Evolutionary conservation across 2,113 vertebrate species (phyloP), one percentile per base, ranked within the genome.

Genomic region (Meles meles): DNA sequence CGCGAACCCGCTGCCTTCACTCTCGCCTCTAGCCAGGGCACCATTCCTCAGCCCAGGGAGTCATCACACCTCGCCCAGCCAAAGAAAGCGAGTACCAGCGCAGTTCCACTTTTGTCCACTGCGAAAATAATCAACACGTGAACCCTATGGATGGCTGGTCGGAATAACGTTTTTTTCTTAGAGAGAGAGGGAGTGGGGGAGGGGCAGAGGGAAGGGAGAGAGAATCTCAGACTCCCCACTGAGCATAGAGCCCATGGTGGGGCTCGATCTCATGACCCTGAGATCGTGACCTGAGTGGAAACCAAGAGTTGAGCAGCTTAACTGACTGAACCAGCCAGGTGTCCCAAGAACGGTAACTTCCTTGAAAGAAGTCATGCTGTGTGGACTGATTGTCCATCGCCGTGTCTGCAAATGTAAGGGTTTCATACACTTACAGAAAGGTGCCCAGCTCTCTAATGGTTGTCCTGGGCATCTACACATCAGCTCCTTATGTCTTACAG

Each of bases 341-440:
- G 1, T 18, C 67, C 67, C 17, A 69, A 20, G 34, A 69, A 69
- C 3, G 67, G 11, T 20, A 49, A 10, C 27, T 10, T 76, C 25
- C 72, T 20, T 47, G 29, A 10, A 77, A 29, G 61, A 71, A 29
- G 83, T 21, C 49, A 14, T 4, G 57, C 42, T 12, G 1, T 1
- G 0, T 0, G 23, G 34, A 13, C 0, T 29, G 42, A 7, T 0
- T 14, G 39, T 11, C 23, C 4, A 9, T 14, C 8, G 14, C 15
- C 23, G 12, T 5, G 14, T 6, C 42, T 34, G 8, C 23, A 5
- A 37, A 23, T 15, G 42, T 44, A n/a, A 34, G 34, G 2, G 0
- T 37, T 7, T 29, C 8, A 10, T 11, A 39, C 27, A 0, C 17
- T 42, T n/a, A 29, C 6, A 69, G 34, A 17, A 44, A 39, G 0